Conservation (phyloP, 2,888 invertebrate genomes). For the Xylota segnis region DNA sequence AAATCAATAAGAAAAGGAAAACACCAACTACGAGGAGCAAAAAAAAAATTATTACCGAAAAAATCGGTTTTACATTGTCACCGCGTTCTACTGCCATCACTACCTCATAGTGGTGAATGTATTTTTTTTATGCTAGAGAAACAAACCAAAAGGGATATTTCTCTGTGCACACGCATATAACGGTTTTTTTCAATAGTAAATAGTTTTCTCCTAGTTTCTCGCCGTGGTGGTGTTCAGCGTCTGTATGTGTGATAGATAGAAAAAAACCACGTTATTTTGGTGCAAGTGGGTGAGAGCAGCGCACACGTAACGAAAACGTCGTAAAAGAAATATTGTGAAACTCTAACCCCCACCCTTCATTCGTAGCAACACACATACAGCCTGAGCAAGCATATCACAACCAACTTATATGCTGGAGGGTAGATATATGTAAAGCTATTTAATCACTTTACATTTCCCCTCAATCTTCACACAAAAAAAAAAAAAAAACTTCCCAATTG, state of each 20-base stretch:
- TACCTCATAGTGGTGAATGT: slow-evolving; percentile 21
- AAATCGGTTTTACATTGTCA: slow-evolving; percentile 2
- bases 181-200: slow-evolving; percentile 2
- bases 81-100: background rate
- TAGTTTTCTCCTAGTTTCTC: slow-evolving; percentile 27
- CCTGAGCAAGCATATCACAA: background rate
- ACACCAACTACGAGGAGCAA: slow-evolving; percentile 3
- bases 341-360: background rate
- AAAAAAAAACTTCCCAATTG: background rate
- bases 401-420: background rate
- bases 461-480: background rate
- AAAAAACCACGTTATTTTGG: slow-evolving; percentile 24
- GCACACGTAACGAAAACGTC: slow-evolving; percentile 7
- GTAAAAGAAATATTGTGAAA: background rate
- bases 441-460: background rate
- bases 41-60: background rate
- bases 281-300: slow-evolving; percentile 12
- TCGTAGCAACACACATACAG: background rate
- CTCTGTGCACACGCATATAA: background rate
- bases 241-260: background rate
- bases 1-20: slow-evolving; percentile 43
- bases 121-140: slow-evolving; percentile 1
- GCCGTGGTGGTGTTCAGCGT: background rate
- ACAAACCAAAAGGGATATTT: slow-evolving; percentile 11
- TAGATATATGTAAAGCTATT: background rate